phyloP scores from a whole-genome alignment of 2,888 invertebrate genomes.

The Eupithecia inturbata region DNA sequence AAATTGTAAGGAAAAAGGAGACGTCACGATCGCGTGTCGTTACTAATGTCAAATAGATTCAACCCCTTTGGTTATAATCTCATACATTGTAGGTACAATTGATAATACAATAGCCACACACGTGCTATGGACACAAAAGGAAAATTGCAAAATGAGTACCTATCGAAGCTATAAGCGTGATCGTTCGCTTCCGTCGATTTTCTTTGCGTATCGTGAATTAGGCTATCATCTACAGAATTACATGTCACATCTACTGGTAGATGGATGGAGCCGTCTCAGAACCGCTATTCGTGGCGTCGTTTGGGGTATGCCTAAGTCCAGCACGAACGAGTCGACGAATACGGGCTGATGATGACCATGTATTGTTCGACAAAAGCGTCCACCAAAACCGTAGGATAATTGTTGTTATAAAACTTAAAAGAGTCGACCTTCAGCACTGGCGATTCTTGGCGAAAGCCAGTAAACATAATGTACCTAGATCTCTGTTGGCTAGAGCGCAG shows the following conservation, averaged over 20 bases:
- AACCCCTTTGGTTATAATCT: too few relatives aligned
- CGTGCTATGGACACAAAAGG: background rate
- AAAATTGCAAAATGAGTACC: background rate
- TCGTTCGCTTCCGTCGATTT: background rate
- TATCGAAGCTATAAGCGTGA: background rate
- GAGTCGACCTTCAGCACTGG: too few relatives aligned
- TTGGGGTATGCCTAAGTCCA: too few relatives aligned
- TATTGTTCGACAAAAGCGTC: background rate
- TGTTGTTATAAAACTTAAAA: background rate
- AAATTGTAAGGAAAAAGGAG: too few relatives aligned
- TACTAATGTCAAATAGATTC: too few relatives aligned
- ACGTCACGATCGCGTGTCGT: too few relatives aligned
- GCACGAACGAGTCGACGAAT: too few relatives aligned
- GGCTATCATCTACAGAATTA: background rate
- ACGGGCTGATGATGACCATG: background rate
- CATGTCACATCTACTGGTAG: background rate
- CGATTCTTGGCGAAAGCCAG: too few relatives aligned
- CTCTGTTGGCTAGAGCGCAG: too few relatives aligned
- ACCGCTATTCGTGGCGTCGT: too few relatives aligned
- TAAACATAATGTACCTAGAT: too few relatives aligned
- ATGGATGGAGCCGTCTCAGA: too few relatives aligned
- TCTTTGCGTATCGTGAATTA: background rate
- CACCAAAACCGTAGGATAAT: background rate
- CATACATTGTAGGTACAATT: background rate
- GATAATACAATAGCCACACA: background rate